phyloP scores from a whole-genome alignment of 2,888 invertebrate species.

The Hoplodrina ambigua region DNA sequence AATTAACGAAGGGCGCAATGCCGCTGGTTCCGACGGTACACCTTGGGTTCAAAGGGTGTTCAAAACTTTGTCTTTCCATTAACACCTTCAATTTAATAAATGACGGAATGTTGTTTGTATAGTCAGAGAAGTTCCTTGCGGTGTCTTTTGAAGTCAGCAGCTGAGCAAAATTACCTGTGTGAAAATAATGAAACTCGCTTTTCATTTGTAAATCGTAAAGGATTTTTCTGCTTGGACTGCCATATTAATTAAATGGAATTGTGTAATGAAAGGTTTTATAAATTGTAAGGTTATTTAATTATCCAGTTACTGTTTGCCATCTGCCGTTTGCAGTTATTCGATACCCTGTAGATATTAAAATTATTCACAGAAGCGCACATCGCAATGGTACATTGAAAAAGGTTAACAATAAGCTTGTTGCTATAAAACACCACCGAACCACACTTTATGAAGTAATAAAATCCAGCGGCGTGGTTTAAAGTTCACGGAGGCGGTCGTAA shows the following conservation, averaged over 20 bases:
- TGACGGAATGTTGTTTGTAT: constrained; percentile 46
- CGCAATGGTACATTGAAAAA: constrained; percentile 57
- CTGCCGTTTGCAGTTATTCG: not conserved
- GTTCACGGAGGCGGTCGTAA: constrained; percentile 75
- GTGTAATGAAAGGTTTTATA: not conserved
- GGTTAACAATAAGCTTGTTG: constrained; percentile 69
- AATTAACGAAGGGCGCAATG: constrained; percentile 78
- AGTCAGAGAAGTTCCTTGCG: constrained; percentile 23
- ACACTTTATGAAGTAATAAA: constrained; percentile 81
- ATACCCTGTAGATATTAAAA: not conserved
- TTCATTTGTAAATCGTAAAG: constrained; percentile 27
- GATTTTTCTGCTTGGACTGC: constrained; percentile 5
- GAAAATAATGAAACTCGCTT: constrained; percentile 26
- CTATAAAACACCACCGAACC: constrained; percentile 72
- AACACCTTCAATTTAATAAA: constrained; percentile 62
- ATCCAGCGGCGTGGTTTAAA: constrained; percentile 77
- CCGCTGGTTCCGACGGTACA: constrained; percentile 48
- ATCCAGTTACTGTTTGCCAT: not conserved
- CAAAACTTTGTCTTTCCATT: constrained; percentile 60
- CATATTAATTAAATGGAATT: constrained; percentile 2
- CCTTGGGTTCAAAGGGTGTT: constrained; percentile 63
- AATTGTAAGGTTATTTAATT: not conserved
- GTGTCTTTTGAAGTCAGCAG: constrained; percentile 33
- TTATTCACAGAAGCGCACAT: constrained; percentile 8
- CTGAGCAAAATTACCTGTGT: constrained; percentile 21